Evolutionary conservation across 1,140 invertebrate species (phyloP).

Genomic region (Pseudomyrmex gracilis): DNA sequence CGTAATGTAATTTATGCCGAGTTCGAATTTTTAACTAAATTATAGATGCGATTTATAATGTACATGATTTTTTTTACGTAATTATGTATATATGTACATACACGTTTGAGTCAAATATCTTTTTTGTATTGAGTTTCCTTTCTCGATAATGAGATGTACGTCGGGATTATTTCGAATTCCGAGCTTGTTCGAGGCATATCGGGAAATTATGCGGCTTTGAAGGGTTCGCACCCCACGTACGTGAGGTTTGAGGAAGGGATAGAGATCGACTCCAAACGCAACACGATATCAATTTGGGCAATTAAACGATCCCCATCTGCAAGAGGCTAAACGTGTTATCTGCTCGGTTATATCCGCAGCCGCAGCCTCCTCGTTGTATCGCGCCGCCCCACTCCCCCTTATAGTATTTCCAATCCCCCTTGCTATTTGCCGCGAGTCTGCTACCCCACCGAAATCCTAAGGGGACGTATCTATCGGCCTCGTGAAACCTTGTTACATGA

Average conservation of each 20-base stretch:
- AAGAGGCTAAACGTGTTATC: conserved; percentile 79
- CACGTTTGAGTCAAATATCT: not conserved
- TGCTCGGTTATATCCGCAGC: conserved; percentile 74
- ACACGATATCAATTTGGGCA: conserved; percentile 81
- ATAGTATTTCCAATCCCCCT: conserved; percentile 27
- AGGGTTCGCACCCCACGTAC: not conserved
- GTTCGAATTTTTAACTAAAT: conserved; percentile 3
- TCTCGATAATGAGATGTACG: not conserved
- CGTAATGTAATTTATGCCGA: conserved; percentile 30
- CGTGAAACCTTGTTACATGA: conserved; percentile 78
- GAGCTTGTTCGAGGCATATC: not conserved
- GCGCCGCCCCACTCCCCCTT: conserved; percentile 1
- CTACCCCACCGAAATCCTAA: conserved; percentile 68
- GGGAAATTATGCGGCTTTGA: conserved; percentile 1
- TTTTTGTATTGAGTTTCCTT: not conserved
- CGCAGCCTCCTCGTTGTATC: conserved; percentile 37
- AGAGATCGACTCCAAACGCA: conserved; percentile 32
- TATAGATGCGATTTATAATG: not conserved
- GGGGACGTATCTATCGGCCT: conserved; percentile 70
- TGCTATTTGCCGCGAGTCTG: conserved; percentile 47
- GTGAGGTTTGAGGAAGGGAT: not conserved
- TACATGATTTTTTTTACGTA: not conserved
- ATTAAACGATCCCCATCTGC: conserved; percentile 80
- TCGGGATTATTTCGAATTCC: conserved; percentile 15
- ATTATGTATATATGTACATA: not conserved